Percentiles rank a stretch among this genome's conserved stretches.
phyloP scores from a whole-genome alignment of 2,113 vertebrate species.

The Dissostichus mawsoni region DNA sequence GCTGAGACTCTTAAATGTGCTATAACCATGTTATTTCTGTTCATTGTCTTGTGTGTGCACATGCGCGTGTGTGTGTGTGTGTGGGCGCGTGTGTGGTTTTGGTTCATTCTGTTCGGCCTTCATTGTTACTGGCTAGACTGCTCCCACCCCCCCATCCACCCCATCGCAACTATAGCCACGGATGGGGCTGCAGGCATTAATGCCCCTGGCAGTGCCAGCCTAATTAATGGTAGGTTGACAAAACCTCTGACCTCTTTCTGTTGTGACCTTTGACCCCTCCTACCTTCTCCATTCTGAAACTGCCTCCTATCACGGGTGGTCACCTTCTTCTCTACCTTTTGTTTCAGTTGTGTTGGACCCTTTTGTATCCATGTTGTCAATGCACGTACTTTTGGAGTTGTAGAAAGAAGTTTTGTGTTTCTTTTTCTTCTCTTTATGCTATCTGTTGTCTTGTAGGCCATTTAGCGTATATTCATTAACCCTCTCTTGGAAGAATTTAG shows the following conservation, averaged over 20 bases:
- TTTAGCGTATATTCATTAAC: not conserved
- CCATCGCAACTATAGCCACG: constrained; percentile 93
- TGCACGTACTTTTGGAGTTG: constrained; percentile 79
- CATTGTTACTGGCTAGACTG: constrained; percentile 94
- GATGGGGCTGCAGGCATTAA: constrained; percentile 95
- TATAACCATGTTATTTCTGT: constrained; percentile 84
- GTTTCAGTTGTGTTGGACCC: constrained; percentile 74
- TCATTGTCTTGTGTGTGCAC: constrained; percentile 70
- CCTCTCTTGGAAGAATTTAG: constrained; percentile 3
- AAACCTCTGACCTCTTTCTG: constrained; percentile 76
- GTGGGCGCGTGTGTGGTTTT: constrained; percentile 49
- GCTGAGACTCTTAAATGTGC: constrained; percentile 70
- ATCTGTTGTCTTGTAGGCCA: constrained; percentile 14
- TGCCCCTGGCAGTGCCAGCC: constrained; percentile 94
- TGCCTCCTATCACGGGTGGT: constrained; percentile 44
- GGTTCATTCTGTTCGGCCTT: constrained; percentile 73
- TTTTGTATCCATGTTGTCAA: constrained; percentile 64
- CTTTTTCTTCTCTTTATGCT: constrained; percentile 37
- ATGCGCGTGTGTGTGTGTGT: constrained; percentile 29
- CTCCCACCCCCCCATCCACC: constrained; percentile 95
- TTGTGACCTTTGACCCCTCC: constrained; percentile 73
- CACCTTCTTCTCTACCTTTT: constrained; percentile 39
- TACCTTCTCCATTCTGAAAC: constrained; percentile 52
- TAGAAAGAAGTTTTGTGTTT: constrained; percentile 57
- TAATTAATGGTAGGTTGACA: constrained; percentile 99